phyloP scores from a whole-genome alignment of 2,113 vertebrate species.

The Phyllopteryx taeniolatus region DNA sequence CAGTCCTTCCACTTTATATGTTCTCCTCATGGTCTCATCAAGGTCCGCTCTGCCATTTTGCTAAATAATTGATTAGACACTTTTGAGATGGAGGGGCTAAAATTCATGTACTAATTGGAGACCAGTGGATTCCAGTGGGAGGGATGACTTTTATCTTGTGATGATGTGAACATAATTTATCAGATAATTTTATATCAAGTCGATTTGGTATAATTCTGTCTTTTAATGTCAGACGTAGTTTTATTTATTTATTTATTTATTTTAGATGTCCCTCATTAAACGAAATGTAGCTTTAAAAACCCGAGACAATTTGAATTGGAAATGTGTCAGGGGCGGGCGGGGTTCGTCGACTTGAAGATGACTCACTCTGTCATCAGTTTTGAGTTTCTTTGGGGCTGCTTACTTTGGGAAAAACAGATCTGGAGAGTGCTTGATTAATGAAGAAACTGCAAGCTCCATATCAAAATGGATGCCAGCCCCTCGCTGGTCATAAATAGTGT shows the following conservation, averaged over 20 bases:
- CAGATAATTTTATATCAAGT: conserved; percentile 81
- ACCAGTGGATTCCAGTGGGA: conserved; percentile 76
- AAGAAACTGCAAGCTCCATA: conserved; percentile 62
- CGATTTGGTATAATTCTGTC: conserved; percentile 77
- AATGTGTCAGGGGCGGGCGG: conserved; percentile 66
- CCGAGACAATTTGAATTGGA: conserved; percentile 76
- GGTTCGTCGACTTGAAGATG: conserved; percentile 58
- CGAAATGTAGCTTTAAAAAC: conserved; percentile 75
- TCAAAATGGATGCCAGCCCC: conserved; percentile 64
- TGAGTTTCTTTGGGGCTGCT: conserved; percentile 66
- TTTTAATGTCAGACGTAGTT: conserved; percentile 76
- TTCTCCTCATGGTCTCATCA: conserved; percentile 73
- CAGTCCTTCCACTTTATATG: conserved; percentile 71
- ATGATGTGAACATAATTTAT: conserved; percentile 82
- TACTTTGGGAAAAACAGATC: conserved; percentile 66
- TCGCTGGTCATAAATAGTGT: conserved; percentile 68
- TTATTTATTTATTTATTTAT: conserved; percentile 78
- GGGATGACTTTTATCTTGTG: conserved; percentile 80
- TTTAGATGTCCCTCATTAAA: conserved; percentile 82
- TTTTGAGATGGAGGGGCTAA: conserved; percentile 75
- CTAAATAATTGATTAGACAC: conserved; percentile 82
- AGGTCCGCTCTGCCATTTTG: conserved; percentile 77
- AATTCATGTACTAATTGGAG: conserved; percentile 80
- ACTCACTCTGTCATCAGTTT: conserved; percentile 72
- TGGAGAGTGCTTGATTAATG: conserved; percentile 62